Percentiles rank a stretch among this genome's conserved stretches.
These are phyloP conservation scores for Meghimatium bilineatum DNA, from an alignment of 2,888 invertebrate species.

Conservation along the genomic window DNA sequence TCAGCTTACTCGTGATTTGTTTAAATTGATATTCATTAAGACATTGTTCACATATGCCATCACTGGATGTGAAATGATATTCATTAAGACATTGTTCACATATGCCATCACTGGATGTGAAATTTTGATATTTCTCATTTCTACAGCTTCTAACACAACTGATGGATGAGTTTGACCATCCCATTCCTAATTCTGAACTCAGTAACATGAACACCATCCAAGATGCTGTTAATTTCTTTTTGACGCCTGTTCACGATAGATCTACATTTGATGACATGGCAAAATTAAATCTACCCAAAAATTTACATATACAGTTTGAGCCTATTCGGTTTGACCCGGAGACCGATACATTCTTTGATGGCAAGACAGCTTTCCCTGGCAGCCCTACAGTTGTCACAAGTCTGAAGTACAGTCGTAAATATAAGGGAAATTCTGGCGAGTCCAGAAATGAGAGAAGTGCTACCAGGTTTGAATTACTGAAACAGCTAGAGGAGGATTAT, in stretches of 20 bases:
- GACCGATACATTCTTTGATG: constrained; percentile 84
- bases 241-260: constrained; percentile 65
- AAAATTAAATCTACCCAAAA: constrained; percentile 85
- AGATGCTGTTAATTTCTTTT: constrained; percentile 66
- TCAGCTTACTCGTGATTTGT: no score
- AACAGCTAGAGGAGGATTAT: constrained; percentile 22
- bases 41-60: no score
- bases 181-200: constrained; percentile 89
- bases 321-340: constrained; percentile 90
- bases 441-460: constrained; percentile 38
- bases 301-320: constrained; percentile 89
- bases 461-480: constrained; percentile 34
- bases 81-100: no score
- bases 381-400: constrained; percentile 88
- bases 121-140: neutral
- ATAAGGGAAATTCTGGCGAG: constrained; percentile 72
- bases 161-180: constrained; percentile 75
- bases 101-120: neutral
- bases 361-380: constrained; percentile 87
- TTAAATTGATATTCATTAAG: no score
- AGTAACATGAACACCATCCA: constrained; percentile 84
- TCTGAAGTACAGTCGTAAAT: constrained; percentile 88
- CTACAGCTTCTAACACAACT: constrained; percentile 38
- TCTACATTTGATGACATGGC: constrained; percentile 68
- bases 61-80: no score